Base-by-base conservation (phyloP, 92 coral and sea anemone species). In the Palythoa grandiflora region DNA sequence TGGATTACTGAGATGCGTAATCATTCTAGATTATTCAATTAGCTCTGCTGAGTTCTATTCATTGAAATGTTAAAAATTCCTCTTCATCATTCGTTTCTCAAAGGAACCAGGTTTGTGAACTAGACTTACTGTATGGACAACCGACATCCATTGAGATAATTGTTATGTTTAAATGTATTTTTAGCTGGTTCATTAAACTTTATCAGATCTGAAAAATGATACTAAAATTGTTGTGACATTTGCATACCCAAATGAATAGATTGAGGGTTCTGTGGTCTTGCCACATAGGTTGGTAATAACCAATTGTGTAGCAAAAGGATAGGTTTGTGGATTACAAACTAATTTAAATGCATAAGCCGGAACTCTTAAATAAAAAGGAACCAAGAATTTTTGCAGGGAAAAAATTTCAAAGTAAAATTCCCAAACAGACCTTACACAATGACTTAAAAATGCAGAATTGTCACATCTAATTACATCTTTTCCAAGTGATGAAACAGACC, bases 221-320 rank as follows among this genome's bases (percentile, higher is more conserved):
- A 47, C 76, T 20, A 47, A 48, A 81, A 52, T 48, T 81, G 86
- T 66, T 66, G 60, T 81, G 75, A 81, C 86, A 65, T 47, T 40
- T 66, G 75, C 57, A 68, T 66, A 10, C 51, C 75, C 11, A n/a
- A n/a, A 19, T 47, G 48, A 81, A 81, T 65, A 35, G 13, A 3
- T 2, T 21, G 55, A 47, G 14, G 16, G 44, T 44, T 37, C 74
- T 13, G 5, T 11, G 75, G 47, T 36, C 86, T 19, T 53, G 17
- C 66, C 75, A 48, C 75, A 10, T 20, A 36, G 20, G 50, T 44
- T 68, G 20, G 76, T 14, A 66, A 81, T 47, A 81, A 68, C 75
- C 59, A 80, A 81, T 47, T 47, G 66, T 14, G 47, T 14, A 44
- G 6, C 11, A 15, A 44, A 68, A 21, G 71, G 76, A 66, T 47